Conservation (phyloP, 1,140 invertebrate genomes). For the Drosophila prosaltans region DNA sequence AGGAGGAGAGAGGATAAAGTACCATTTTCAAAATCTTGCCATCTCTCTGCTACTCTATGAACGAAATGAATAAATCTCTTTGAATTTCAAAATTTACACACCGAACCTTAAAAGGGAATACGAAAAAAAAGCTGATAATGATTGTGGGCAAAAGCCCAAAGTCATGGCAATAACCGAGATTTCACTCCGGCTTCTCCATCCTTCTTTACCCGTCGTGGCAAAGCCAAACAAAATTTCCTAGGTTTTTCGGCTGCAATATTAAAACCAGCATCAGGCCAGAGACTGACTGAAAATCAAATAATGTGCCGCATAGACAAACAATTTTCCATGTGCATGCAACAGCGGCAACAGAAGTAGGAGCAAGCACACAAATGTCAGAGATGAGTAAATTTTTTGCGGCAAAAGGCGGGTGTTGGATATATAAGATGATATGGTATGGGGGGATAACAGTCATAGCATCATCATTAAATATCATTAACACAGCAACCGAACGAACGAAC, state of each 20-base stretch:
- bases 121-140: conserved; percentile 74
- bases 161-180: conserved; percentile 68
- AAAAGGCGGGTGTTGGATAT: not conserved
- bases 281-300: conserved; percentile 54
- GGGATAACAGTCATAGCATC: conserved; percentile 60
- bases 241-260: conserved; percentile 49
- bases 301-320: conserved; percentile 59
- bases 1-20: not conserved
- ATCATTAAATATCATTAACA: conserved; percentile 81
- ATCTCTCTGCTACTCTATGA: conserved; percentile 12
- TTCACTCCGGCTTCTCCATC: conserved; percentile 43
- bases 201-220: conserved; percentile 32
- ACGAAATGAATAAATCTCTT: conserved; percentile 52
- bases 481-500: conserved; percentile 51
- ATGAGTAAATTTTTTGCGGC: conserved; percentile 2
- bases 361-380: conserved; percentile 13
- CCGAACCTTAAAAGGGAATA: conserved; percentile 52
- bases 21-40: not conserved
- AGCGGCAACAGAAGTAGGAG: conserved; percentile 30
- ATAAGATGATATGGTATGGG: conserved; percentile 4
- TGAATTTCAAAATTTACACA: conserved; percentile 29
- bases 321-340: conserved; percentile 53
- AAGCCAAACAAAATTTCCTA: conserved; percentile 14
- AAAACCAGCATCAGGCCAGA: conserved; percentile 35
- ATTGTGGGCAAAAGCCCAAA: conserved; percentile 67